Conservation (phyloP, 2,113 vertebrate species). For the Oceanodroma tethys region DNA sequence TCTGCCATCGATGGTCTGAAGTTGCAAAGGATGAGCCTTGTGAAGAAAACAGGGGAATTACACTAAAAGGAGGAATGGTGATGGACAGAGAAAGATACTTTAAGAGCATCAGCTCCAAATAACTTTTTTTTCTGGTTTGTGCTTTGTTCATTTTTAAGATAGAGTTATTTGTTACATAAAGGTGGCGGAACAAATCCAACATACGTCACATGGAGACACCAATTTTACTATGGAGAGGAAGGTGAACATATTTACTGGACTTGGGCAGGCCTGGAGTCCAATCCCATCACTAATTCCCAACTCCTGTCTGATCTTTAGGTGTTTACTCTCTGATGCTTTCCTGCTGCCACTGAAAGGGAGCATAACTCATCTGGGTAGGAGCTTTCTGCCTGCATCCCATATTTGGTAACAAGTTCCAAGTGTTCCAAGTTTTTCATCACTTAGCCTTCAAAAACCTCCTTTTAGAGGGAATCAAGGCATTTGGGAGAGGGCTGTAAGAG, state of each 20-base stretch:
- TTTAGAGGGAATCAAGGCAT: not conserved
- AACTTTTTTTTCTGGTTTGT: not conserved
- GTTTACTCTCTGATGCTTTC: not conserved
- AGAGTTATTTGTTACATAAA: not conserved
- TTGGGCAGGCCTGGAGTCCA: not conserved
- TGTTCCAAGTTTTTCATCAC: not conserved
- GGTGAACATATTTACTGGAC: not conserved
- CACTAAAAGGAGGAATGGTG: not conserved
- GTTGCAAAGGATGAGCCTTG: not conserved
- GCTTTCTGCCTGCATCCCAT: not conserved
- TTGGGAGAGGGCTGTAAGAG: not conserved
- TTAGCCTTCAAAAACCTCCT: not conserved
- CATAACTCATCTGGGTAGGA: not conserved
- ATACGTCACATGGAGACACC: not conserved
- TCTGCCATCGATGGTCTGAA: not conserved
- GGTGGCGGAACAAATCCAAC: not conserved
- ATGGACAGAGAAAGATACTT: not conserved
- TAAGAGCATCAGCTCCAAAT: not conserved
- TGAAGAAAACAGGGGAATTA: not conserved
- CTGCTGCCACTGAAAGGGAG: rapidly evolving
- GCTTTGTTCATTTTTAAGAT: not conserved
- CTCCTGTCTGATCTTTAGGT: not conserved
- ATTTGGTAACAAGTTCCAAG: not conserved
- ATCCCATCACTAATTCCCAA: not conserved
- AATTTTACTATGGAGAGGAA: not conserved